Percentiles rank a stretch among this genome's conserved stretches.
phyloP scores from a whole-genome alignment of 1,140 invertebrate genomes.

The Liolophura sinensis region DNA sequence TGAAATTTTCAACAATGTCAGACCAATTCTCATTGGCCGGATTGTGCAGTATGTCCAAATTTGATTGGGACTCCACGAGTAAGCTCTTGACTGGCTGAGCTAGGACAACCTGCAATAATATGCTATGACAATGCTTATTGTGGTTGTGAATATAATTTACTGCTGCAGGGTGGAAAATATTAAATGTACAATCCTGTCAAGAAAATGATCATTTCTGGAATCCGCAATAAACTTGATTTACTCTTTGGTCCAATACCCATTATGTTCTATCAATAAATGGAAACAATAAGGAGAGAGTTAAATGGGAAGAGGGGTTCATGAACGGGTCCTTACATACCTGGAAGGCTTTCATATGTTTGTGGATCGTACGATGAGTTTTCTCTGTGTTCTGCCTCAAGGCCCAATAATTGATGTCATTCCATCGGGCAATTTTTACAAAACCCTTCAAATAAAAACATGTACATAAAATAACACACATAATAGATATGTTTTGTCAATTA shows the following conservation, averaged over 20 bases:
- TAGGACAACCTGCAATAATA: slow-evolving; percentile 57
- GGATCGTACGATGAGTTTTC: slow-evolving; percentile 84
- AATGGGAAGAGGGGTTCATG: slow-evolving; percentile 3
- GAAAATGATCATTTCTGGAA: no score
- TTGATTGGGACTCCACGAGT: slow-evolving; percentile 21
- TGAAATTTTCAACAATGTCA: no score
- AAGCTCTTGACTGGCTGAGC: slow-evolving; percentile 61
- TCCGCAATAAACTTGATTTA: no score
- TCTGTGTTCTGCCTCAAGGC: slow-evolving; percentile 84
- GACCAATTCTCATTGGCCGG: no score
- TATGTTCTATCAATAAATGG: background rate
- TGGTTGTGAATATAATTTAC: no score
- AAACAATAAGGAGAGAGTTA: slow-evolving; percentile 20
- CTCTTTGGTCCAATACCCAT: no score
- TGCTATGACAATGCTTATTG: no score
- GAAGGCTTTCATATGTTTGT: slow-evolving; percentile 85
- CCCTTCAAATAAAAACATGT: slow-evolving; percentile 61
- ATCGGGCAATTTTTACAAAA: slow-evolving; percentile 93
- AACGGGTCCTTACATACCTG: slow-evolving; percentile 52
- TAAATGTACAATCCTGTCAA: no score
- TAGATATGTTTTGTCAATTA: background rate
- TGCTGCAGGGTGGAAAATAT: no score
- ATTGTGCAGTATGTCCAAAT: no score
- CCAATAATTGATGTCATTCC: slow-evolving; percentile 95
- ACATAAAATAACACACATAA: background rate